Evolutionary conservation across 2,797 vertebrate genomes (phyloP).

Genomic region (Siniperca undulata): DNA sequence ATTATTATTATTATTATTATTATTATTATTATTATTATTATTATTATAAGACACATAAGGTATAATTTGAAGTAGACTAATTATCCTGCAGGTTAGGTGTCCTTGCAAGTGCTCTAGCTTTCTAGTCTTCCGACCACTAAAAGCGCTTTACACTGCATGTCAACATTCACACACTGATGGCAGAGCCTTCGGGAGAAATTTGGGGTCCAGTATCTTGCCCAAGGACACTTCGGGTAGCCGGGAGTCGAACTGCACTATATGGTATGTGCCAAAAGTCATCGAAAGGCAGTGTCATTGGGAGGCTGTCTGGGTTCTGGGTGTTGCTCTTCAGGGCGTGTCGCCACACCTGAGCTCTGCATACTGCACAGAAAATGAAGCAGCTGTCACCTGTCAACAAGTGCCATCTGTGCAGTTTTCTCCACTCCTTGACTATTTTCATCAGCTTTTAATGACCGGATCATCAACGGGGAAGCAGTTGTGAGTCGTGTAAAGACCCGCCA

Average conservation of each 20-base stretch:
- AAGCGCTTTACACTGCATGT: too few species aligned
- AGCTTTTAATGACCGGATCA: not conserved
- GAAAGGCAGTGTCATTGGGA: not conserved
- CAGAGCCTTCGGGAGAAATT: too few species aligned
- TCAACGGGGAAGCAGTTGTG: not conserved
- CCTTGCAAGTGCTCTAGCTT: not conserved
- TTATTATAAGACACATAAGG: not conserved
- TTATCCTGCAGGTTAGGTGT: not conserved
- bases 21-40: not conserved
- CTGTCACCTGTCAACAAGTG: conserved; percentile 46
- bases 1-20: not conserved
- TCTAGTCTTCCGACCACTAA: too few species aligned
- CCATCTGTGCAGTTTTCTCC: not conserved
- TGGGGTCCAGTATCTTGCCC: too few species aligned
- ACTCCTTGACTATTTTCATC: not conserved
- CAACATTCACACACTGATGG: too few species aligned
- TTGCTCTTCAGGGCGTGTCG: conserved; percentile 44
- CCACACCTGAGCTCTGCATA: conserved; percentile 60
- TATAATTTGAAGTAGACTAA: not conserved
- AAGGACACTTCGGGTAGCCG: too few species aligned
- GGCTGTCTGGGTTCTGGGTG: conserved; percentile 22
- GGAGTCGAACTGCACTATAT: not conserved
- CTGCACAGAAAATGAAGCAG: conserved; percentile 29
- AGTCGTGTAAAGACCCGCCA: not conserved
- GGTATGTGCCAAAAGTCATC: too few species aligned